Base-by-base conservation (phyloP, 2,888 invertebrate genomes). In the Dryomyza anilis region DNA sequence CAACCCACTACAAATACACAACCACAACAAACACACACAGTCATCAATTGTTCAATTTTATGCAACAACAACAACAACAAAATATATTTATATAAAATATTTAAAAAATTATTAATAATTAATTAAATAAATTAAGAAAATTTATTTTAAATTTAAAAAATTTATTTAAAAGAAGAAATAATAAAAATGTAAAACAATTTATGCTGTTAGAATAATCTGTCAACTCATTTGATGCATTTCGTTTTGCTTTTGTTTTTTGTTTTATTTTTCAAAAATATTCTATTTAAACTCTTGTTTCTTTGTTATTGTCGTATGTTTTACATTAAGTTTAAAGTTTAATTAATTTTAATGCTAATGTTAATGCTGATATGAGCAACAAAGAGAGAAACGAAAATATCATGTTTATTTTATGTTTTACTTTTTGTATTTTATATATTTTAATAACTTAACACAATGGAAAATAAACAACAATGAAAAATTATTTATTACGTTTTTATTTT, bases 21-120 rank as follows among this genome's bases (percentile, higher is more conserved):
- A 45, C 45, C 19, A 45, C 45, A 45, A 19, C 23, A 14, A 27
- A 3, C 10, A 25, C 16, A 36, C 39, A 14, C 56, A 55, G 57
- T 57, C 57, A 46, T 36, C 46, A 58, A 29, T 46, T 33, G 46
- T 45, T 58, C 29, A 58, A 58, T 58, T 21, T 19, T 45, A 36
- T 58, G 46, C 29, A 27, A 58, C 19, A 48, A 48, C n/a, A 48
- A 21, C n/a, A 36, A 27, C 27, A 27, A 43, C 16, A n/a, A 10
- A n/a, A n/a, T 4, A 36, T 27, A n/a, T 36, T 36, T 43, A 43
- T 16, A 57, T 43, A 8, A 1, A 25, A 57, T 27, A 27, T 57
- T 39, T 21, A 56, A 39, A 39, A 25, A 43, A 25, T 57, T 27
- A 57, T 57, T 57, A 25, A 57, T n/a, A 57, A 10, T 43, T 10